A percentile compares a stretch with the other conserved stretches of the same genome.
Conservation (phyloP, 2,888 invertebrate species). For the Lepidochrysops patricia region DNA sequence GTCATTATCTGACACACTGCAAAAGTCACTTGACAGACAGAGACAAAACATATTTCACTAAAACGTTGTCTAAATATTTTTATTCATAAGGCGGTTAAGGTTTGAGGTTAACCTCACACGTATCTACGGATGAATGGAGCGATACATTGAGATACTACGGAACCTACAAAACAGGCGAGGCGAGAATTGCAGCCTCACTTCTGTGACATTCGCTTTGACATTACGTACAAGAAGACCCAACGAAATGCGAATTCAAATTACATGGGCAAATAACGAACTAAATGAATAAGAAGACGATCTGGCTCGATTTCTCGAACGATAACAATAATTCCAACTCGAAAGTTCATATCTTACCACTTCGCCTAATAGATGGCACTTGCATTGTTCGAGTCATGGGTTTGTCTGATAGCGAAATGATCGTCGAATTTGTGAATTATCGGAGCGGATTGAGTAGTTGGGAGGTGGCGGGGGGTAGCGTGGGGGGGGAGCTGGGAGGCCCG, state of each 20-base stretch:
- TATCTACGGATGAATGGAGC: no score
- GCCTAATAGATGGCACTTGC: slow-evolving; percentile 14
- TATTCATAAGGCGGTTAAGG: no score
- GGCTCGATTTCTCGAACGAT: no score
- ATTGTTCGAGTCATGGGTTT: slow-evolving; percentile 16
- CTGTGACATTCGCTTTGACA: background rate
- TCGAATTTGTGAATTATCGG: slow-evolving; percentile 40
- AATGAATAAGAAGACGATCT: background rate
- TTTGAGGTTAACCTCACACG: no score
- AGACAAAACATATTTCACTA: no score
- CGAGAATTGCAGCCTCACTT: background rate
- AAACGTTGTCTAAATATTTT: no score
- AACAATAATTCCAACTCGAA: background rate
- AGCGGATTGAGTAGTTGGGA: slow-evolving; percentile 34
- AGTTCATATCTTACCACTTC: background rate
- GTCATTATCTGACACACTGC: no score
- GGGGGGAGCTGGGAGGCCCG: slow-evolving; percentile 40
- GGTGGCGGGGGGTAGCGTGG: slow-evolving; percentile 26
- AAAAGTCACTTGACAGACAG: no score
- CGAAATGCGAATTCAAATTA: background rate
- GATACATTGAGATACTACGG: no score
- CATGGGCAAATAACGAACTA: background rate
- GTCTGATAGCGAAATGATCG: slow-evolving; percentile 31
- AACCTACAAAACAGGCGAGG: background rate
- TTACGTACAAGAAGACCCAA: background rate